Base-by-base conservation (phyloP, 2,888 invertebrate genomes). In the Timema cristinae region DNA sequence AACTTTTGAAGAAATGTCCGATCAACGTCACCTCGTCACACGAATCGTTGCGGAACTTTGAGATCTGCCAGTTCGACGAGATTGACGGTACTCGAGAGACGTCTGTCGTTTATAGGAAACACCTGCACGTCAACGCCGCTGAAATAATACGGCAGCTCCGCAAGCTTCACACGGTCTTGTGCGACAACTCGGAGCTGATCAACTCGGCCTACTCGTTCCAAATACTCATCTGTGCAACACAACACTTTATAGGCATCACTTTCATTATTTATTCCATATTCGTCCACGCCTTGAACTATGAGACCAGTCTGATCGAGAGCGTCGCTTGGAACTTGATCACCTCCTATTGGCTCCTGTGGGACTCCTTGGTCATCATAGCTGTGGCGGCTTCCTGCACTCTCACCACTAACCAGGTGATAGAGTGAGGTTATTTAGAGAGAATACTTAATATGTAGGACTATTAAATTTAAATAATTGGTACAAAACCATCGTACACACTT, bases 181-280 rank as follows among this genome's bases (percentile, higher is more conserved):
- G 63, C 47, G 63, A 63, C 47, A 6, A 48, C 47, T 48, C 48
- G 7, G 63, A 63, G 63, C 32, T 48, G 5, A 32, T 63, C 16
- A 63, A 63, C 63, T 63, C 63, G 4, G 47, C n/a, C 47, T 63
- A 63, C 63, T 63, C 63, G 6, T 47, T 63, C 1, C 63, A 63
- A n/a, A 63, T 63, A 5, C 47, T 63, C 32, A 48, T 63, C 32
- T 63, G 63, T 32, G 63, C 63, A 11, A 63, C 63, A 6, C 63
- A 63, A 48, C 63, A 63, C 16, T 63, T 63, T n/a, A 63, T 63
- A 7, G 63, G 47, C 47, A 63, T 63, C 9, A 63, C 63, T 5
- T 63, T 63, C 48, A 63, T 11, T 8, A 63, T 63, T 13, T 63
- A 63, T 13, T 63, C 63, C 9, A 63, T 63, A 13, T 32, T 63